Evolutionary conservation across 2,113 vertebrate genomes (phyloP).

Genomic region (Hystrix brachyura): DNA sequence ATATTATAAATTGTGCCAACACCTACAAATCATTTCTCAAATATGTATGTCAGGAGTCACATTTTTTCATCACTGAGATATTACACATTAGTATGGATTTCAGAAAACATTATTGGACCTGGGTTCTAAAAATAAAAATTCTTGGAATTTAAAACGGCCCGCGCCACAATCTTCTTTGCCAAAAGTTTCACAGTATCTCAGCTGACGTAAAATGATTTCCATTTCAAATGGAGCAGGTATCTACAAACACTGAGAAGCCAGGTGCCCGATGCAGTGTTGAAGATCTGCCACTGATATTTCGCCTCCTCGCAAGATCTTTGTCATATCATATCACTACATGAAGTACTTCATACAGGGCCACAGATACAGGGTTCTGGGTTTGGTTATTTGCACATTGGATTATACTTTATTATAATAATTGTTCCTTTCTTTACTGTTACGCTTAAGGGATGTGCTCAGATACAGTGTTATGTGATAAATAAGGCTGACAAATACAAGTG

Average conservation of each 20-base stretch:
- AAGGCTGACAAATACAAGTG: conserved; percentile 78
- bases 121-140: conserved; percentile 16
- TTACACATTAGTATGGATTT: conserved; percentile 19
- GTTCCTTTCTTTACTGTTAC: conserved; percentile 69
- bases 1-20: conserved; percentile 19
- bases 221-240: conserved; percentile 58
- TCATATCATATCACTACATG: not conserved
- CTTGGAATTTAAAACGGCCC: not conserved
- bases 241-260: conserved; percentile 52
- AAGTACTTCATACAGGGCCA: conserved; percentile 69
- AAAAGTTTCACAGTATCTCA: conserved; percentile 39
- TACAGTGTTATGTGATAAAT: conserved; percentile 77
- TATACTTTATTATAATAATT: conserved; percentile 74
- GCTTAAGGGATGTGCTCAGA: conserved; percentile 70
- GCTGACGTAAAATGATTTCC: conserved; percentile 49
- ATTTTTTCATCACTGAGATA: conserved; percentile 57
- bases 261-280: not conserved
- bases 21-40: not conserved
- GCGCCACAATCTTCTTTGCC: not conserved
- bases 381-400: conserved; percentile 60
- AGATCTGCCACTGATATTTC: conserved; percentile 31
- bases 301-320: conserved; percentile 54
- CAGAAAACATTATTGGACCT: not conserved
- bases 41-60: not conserved
- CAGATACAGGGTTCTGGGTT: conserved; percentile 42